Evolutionary conservation across 2,888 invertebrate species (phyloP), one percentile per base, ranked within the genome.

Genomic region (Nudaria mundana): DNA sequence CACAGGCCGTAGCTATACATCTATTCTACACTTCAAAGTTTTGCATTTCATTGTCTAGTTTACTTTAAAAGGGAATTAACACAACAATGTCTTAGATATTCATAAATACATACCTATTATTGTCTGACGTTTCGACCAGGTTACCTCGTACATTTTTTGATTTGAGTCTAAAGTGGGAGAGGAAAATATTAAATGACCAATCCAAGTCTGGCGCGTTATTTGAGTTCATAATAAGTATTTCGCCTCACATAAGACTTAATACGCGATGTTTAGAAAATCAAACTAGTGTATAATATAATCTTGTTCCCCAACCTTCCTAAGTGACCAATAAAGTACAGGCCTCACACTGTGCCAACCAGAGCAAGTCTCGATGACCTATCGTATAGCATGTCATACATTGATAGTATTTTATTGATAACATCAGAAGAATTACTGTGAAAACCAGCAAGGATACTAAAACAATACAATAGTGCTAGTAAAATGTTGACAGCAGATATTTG

Each of bases 241-340:
- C 34, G 15, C 26, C 50, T 50, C 63, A 65, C 60, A 50, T 52
- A 42, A 38, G 48, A 45, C 58, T 56, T 63, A 62, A 66, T 66
- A 31, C 30, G 48, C 55, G 58, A 60, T 67, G 66, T 67, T 71
- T 62, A 56, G 63, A 57, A 71, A 72, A 74, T 72, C 71, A 70
- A 76, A 71, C 73, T 68, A 72, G 65, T 66, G 62, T 62, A 69
- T 71, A 76, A 76, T 73, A 69, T 71, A 76, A 75, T 72, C 71
- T 66, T 63, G 62, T 63, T 61, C 49, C 60, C 56, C 53, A 24
- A 32, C 45, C 47, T 61, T 56, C 63, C 67, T 67, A 65, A 63
- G 69, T 71, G 64, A 48, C 56, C 49, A 61, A 68, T 76, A 74
- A 76, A 78, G 72, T 64, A 64, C 52, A 40, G 50, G 52, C 60